phyloP scores from a whole-genome alignment of 2,797 vertebrate genomes.

The Buceros bicornis region DNA sequence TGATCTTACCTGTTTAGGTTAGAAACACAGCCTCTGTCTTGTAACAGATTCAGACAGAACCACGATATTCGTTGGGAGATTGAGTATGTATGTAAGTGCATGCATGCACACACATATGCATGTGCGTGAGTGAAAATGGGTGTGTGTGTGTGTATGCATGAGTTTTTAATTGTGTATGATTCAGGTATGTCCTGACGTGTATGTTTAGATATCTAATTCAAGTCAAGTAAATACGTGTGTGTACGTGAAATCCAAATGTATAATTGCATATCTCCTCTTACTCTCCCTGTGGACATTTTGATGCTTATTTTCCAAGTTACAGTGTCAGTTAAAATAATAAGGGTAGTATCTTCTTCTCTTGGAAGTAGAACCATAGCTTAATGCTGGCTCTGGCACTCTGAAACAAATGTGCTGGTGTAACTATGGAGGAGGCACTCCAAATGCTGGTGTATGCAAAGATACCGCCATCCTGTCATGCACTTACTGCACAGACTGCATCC shows the following conservation, averaged over 20 bases:
- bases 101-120: neutral
- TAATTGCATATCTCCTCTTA: neutral
- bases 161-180: neutral
- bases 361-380: neutral
- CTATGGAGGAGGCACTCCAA: neutral
- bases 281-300: neutral
- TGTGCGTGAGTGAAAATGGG: neutral
- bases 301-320: neutral
- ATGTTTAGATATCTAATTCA: neutral
- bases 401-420: neutral
- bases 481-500: neutral
- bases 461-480: neutral
- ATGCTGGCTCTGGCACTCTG: neutral
- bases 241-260: neutral
- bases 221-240: neutral
- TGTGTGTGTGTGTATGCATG: neutral
- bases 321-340: neutral
- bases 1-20: neutral
- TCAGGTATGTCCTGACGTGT: neutral
- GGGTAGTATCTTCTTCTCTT: neutral
- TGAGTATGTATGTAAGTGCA: neutral
- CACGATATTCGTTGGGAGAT: neutral
- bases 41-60: neutral
- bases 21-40: neutral
- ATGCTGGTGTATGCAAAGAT: neutral